Evolutionary conservation across 2,113 vertebrate genomes (phyloP).

Genomic region (Athene noctua): DNA sequence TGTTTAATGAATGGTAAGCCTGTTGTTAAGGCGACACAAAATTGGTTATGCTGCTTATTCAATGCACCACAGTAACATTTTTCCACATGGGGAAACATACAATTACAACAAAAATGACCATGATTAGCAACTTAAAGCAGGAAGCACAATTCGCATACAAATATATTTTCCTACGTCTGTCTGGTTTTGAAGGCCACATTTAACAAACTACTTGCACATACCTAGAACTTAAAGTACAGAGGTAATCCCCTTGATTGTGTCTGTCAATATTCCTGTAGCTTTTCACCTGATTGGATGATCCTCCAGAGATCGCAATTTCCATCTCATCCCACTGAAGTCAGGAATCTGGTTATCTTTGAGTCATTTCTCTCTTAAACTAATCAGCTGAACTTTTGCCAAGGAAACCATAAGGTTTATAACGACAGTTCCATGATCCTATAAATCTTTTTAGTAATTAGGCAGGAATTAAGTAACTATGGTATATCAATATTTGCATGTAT

Average conservation of each 20-base stretch:
- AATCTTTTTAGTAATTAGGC: not conserved
- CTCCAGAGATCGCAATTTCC: not conserved
- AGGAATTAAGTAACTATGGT: not conserved
- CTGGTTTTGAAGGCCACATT: not conserved
- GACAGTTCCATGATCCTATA: not conserved
- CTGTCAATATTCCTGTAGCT: not conserved
- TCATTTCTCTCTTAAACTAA: not conserved
- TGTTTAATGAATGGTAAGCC: constrained; percentile 35
- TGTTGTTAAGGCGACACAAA: constrained; percentile 4
- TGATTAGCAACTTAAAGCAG: constrained; percentile 10
- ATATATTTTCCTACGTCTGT: not conserved
- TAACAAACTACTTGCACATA: not conserved
- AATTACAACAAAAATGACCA: constrained; percentile 27
- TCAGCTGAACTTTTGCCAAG: constrained; percentile 21
- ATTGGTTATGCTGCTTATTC: not conserved
- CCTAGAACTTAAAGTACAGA: not conserved
- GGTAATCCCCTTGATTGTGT: not conserved
- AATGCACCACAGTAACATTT: not conserved
- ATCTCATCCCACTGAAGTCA: not conserved
- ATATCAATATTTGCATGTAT: constrained; percentile 14
- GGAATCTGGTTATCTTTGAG: not conserved
- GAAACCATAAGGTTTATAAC: constrained; percentile 18
- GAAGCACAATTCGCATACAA: not conserved
- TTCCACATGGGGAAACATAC: constrained; percentile 22
- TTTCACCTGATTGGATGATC: not conserved